Evolutionary conservation across 2,888 invertebrate genomes (phyloP).

Genomic region (Leptinotarsa rubiginosa): DNA sequence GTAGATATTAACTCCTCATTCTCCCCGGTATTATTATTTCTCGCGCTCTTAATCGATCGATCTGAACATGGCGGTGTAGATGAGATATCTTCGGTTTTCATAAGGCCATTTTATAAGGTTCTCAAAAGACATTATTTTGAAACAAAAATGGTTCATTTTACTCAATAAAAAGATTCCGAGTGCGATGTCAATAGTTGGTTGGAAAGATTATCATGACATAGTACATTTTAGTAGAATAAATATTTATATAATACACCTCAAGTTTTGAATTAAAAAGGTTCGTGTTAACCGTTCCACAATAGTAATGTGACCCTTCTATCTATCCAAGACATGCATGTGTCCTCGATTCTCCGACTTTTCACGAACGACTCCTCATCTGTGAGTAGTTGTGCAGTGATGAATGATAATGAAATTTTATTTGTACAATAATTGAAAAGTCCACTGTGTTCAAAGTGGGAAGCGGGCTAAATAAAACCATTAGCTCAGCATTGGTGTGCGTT

Average conservation of each 20-base stretch:
- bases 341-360: background rate
- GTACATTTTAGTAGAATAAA: no score
- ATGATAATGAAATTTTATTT: slow-evolving; percentile 3
- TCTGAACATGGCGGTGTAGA: background rate
- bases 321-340: background rate
- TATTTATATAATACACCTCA: no score
- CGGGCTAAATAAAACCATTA: background rate
- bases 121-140: background rate
- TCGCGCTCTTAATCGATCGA: background rate
- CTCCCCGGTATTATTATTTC: background rate
- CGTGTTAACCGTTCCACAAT: background rate
- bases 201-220: no score
- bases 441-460: background rate
- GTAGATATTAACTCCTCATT: background rate
- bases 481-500: background rate
- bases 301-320: no score
- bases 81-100: no score
- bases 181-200: no score
- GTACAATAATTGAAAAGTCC: background rate
- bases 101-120: background rate
- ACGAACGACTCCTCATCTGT: slow-evolving; percentile 2
- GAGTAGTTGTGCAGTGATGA: background rate
- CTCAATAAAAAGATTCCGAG: no score
- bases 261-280: background rate
- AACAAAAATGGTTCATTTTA: no score